Evolutionary conservation across 2,888 invertebrate species (phyloP).

Genomic region (Perithous albicinctus): DNA sequence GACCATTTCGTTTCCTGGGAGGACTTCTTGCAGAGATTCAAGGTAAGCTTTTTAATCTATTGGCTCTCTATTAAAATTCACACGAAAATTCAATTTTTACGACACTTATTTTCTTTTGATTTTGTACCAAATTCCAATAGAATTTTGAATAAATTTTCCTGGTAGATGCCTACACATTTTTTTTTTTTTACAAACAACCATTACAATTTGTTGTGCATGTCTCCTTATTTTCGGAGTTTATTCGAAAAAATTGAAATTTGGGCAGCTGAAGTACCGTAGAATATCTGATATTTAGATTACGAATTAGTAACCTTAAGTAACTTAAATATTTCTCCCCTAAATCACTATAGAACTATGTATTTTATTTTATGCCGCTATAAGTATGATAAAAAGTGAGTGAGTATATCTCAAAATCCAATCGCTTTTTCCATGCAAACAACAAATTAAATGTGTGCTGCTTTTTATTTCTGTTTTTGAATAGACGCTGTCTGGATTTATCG

Average conservation of each 20-base stretch:
- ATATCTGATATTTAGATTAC: too few relatives aligned
- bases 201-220: too few relatives aligned
- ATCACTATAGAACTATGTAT: background rate
- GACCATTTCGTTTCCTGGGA: conserved; percentile 94
- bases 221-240: too few relatives aligned
- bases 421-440: background rate
- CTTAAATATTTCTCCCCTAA: background rate
- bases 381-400: background rate
- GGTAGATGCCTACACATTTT: too few relatives aligned
- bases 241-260: too few relatives aligned
- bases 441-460: background rate
- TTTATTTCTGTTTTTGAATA: conserved; percentile 70
- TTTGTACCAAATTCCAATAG: too few relatives aligned
- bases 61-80: background rate
- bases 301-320: background rate
- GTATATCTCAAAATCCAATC: background rate
- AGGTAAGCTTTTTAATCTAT: conserved; percentile 83
- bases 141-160: too few relatives aligned
- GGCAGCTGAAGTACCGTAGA: too few relatives aligned
- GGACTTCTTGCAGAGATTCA: conserved; percentile 95
- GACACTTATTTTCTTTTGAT: too few relatives aligned
- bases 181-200: too few relatives aligned
- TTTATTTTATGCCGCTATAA: background rate
- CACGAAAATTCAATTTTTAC: background rate
- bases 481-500: conserved; percentile 93